phyloP scores from a whole-genome alignment of 1,140 invertebrate genomes.

The Periplaneta americana region DNA sequence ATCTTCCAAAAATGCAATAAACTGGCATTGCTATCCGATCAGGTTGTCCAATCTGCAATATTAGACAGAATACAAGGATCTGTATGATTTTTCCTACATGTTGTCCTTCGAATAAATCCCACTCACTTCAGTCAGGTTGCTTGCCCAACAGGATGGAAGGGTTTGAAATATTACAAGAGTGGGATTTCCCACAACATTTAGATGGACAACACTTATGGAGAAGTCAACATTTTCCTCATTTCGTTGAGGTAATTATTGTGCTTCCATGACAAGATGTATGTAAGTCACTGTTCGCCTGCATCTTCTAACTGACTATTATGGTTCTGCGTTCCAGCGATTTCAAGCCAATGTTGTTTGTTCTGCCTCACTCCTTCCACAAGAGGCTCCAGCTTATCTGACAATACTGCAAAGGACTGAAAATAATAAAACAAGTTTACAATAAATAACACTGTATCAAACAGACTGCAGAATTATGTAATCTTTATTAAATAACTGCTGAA shows the following conservation, averaged over 20 bases:
- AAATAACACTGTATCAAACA: not conserved
- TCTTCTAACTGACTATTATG: not conserved
- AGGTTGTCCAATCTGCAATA: not conserved
- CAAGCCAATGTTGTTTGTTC: conserved; percentile 80
- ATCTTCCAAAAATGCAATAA: too few species aligned
- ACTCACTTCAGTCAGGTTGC: not conserved
- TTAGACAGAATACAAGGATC: not conserved
- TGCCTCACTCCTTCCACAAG: conserved; percentile 76
- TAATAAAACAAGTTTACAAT: conserved; percentile 16
- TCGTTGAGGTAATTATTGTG: not conserved
- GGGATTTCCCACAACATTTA: not conserved
- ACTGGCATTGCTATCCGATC: not conserved
- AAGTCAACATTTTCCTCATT: not conserved
- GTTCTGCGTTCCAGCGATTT: conserved; percentile 45
- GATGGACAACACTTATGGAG: not conserved
- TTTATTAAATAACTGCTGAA: not conserved
- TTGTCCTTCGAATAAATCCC: not conserved
- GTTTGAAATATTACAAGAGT: not conserved
- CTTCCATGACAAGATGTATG: not conserved
- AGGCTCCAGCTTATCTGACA: conserved; percentile 71
- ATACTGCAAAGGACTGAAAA: conserved; percentile 72
- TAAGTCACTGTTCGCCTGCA: not conserved
- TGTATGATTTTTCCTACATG: not conserved
- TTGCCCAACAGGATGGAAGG: not conserved
- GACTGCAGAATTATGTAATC: not conserved